Conservation (phyloP, 1,140 invertebrate genomes). For the Macrobrachium rosenbergii region DNA sequence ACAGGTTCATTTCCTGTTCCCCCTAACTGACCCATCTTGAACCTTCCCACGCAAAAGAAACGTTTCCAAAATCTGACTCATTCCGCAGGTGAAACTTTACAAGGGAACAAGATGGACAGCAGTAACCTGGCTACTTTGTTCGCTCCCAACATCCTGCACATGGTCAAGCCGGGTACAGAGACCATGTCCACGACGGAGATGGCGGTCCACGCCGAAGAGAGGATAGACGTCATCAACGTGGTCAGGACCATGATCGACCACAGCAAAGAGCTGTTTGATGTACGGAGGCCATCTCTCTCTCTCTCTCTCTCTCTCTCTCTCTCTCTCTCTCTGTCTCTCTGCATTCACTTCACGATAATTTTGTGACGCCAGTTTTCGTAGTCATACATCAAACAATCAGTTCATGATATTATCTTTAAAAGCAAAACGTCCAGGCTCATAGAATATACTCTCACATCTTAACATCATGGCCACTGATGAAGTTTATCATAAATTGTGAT, state of each 20-base stretch:
- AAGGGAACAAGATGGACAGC: constrained; percentile 94
- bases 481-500: no score
- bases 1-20: no score
- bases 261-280: constrained; percentile 80
- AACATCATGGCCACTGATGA: no score
- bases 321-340: no score
- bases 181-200: constrained; percentile 69
- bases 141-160: constrained; percentile 92
- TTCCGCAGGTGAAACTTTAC: constrained; percentile 75
- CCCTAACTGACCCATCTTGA: no score
- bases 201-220: constrained; percentile 81
- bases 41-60: neutral
- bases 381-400: no score
- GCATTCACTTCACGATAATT: no score
- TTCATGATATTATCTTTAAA: no score
- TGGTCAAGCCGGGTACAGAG: constrained; percentile 76
- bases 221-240: constrained; percentile 90
- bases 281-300: constrained; percentile 62
- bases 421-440: no score
- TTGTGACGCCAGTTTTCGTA: no score
- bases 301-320: no score
- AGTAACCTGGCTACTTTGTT: constrained; percentile 92
- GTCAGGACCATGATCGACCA: constrained; percentile 86
- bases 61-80: neutral
- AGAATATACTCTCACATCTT: no score